phyloP scores from a whole-genome alignment of 2,888 invertebrate species.

The Acleris cristana region DNA sequence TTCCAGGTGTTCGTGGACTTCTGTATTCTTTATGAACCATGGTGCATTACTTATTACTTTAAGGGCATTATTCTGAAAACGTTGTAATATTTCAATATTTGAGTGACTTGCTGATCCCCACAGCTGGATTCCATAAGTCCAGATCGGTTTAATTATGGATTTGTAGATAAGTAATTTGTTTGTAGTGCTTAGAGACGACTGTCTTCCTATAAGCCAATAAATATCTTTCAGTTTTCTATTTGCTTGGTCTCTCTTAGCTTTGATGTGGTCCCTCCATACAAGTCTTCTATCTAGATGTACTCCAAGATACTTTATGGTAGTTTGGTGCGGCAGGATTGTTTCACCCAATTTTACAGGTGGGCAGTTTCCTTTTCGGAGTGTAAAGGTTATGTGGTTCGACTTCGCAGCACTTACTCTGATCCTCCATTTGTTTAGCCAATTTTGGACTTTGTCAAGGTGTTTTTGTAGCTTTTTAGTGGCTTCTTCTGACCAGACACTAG shows the following conservation, averaged over 20 bases:
- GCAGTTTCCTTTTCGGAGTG: conserved; percentile 24
- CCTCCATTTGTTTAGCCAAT: conserved; percentile 38
- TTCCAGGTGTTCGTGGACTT: no score
- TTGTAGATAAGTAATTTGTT: no score
- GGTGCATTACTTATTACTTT: no score
- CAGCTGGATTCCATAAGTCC: no score
- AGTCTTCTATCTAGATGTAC: conserved; percentile 14
- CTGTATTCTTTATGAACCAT: no score
- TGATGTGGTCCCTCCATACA: conserved; percentile 28
- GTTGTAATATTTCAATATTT: no score
- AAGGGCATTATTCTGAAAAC: no score
- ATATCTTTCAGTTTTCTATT: no score
- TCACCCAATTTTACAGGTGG: conserved; percentile 23
- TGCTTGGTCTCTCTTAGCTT: not conserved
- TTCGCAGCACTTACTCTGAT: conserved; percentile 34
- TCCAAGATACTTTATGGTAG: conserved; percentile 26
- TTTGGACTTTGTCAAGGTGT: conserved; percentile 15
- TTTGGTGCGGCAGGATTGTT: conserved; percentile 3
- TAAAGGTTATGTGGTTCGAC: conserved; percentile 36
- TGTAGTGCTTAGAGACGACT: no score
- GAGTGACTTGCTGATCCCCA: no score
- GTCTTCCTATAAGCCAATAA: no score
- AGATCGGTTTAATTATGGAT: no score
- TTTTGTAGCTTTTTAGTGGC: conserved; percentile 30
- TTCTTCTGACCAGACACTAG: conserved; percentile 10